Evolutionary conservation across 2,797 vertebrate species (phyloP), one percentile per base, ranked within the genome.

Genomic region (Platalea minor): DNA sequence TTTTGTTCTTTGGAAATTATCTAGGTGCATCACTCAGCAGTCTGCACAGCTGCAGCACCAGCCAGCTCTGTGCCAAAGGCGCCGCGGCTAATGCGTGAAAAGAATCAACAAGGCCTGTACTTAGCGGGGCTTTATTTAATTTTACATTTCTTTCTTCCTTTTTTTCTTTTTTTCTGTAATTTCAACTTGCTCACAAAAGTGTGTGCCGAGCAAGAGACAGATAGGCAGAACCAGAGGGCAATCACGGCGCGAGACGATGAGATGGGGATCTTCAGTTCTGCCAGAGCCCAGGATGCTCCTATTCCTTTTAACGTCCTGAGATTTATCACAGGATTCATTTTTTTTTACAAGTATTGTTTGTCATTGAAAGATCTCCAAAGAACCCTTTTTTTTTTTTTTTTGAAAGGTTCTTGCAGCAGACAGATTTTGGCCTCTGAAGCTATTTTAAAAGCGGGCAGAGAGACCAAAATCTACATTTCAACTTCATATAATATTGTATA

Each of bases 1-100:
- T 84, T 87, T 83, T 85, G 83, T 82, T 80, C 48, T 53, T 69
- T 79, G 68, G 90, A 31, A 87, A 78, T 78, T 33, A 37, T 43
- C 8, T 64, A 73, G 95, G 91, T 93, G 77, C 23, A 13, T 91
- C 85, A n/a, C 51, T 53, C 51, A 24, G 77, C 84, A 50, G 83
- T 13, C 45, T 6, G 53, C 39, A 14, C 89, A 46, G 83, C 88
- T 82, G 83, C 12, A 7, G 57, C 39, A 15, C 50, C 89, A 60
- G 19, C 16, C 8, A 39, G 83, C 57, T 72, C 82, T 1, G 19
- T 88, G 65, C 95, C 95, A 85, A 94, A 63, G 84, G 61, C 70
- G 5, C 43, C 35, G 4, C 10, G 2, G 45, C 64, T 87, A 9
- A 54, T 39, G 45, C 13, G 16, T 51, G 70, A 56, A 50, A 56